These are phyloP conservation scores for Aquatica leii DNA, from an alignment of 2,888 invertebrate genomes.

Conservation along the genomic window DNA sequence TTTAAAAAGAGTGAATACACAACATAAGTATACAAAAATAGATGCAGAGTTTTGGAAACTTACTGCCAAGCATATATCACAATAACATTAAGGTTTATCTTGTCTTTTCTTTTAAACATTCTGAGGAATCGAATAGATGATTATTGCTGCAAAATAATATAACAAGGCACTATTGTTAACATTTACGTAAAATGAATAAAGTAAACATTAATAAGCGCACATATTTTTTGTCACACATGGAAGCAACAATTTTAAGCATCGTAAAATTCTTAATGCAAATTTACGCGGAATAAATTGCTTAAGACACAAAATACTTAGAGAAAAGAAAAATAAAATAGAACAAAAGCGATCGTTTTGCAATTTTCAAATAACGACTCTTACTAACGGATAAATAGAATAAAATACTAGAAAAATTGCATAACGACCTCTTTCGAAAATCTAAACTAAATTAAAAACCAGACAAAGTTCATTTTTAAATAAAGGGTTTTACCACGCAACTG, in stretches of 20 bases:
- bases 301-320: conserved; percentile 52
- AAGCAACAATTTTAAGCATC: conserved; percentile 21
- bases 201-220: conserved; percentile 28
- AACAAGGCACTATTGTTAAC: conserved; percentile 55
- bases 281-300: conserved; percentile 59
- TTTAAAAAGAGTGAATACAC: conserved; percentile 26
- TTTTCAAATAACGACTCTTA: conserved; percentile 7
- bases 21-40: conserved; percentile 35
- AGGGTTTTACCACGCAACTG: conserved; percentile 27
- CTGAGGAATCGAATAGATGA: conserved; percentile 39
- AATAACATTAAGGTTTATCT: conserved; percentile 32
- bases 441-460: conserved; percentile 14
- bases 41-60: conserved; percentile 33
- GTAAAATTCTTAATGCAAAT: conserved; percentile 57
- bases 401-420: conserved; percentile 16
- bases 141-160: conserved; percentile 46
- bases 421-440: conserved; percentile 15
- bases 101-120: conserved; percentile 28
- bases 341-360: conserved; percentile 13
- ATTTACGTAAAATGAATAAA: conserved; percentile 13
- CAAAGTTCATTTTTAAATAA: conserved; percentile 13
- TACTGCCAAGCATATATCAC: conserved; percentile 36
- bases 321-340: background rate
- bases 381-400: conserved; percentile 15
- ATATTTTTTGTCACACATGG: conserved; percentile 18